Percentiles rank a stretch among this genome's conserved stretches.
Conservation (phyloP, 2,888 invertebrate species). For the Lasioglossum zephyrum region DNA sequence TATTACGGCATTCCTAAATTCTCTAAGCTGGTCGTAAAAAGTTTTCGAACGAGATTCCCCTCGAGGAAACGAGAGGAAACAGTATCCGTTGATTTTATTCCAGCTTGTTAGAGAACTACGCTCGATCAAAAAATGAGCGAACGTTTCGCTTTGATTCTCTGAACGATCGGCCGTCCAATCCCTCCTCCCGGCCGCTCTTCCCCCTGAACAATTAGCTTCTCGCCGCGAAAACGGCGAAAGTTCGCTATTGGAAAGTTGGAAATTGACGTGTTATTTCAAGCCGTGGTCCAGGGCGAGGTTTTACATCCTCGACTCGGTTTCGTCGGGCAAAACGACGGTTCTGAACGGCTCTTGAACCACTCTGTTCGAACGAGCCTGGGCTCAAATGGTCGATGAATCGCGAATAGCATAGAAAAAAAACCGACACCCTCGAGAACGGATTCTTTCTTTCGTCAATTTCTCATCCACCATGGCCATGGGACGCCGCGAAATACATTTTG, state of each 20-base stretch:
- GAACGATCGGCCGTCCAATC: slow-evolving; percentile 12
- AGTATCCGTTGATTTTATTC: slow-evolving; percentile 13
- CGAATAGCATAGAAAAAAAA: not conserved
- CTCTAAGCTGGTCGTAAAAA: not conserved
- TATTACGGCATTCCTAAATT: not conserved
- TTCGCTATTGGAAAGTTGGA: slow-evolving; percentile 38
- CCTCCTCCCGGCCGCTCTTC: not conserved
- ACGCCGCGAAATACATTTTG: slow-evolving; percentile 51
- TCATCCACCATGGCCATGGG: slow-evolving; percentile 22
- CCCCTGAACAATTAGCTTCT: slow-evolving; percentile 17
- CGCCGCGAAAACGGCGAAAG: slow-evolving; percentile 42
- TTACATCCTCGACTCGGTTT: slow-evolving; percentile 27
- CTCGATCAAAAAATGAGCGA: slow-evolving; percentile 23
- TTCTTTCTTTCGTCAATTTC: slow-evolving; percentile 38
- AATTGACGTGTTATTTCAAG: slow-evolving; percentile 47
- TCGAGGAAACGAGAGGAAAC: not conserved
- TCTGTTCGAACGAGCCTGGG: not conserved
- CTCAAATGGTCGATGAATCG: slow-evolving; percentile 16
- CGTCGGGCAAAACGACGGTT: not conserved
- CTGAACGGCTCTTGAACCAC: too few species aligned
- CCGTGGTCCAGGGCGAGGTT: slow-evolving; percentile 20
- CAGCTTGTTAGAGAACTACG: not conserved
- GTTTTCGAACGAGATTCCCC: not conserved
- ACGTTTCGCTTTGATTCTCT: slow-evolving; percentile 34
- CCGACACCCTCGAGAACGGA: not conserved